phyloP scores from a whole-genome alignment of 1,140 invertebrate genomes.

The Manduca sexta region DNA sequence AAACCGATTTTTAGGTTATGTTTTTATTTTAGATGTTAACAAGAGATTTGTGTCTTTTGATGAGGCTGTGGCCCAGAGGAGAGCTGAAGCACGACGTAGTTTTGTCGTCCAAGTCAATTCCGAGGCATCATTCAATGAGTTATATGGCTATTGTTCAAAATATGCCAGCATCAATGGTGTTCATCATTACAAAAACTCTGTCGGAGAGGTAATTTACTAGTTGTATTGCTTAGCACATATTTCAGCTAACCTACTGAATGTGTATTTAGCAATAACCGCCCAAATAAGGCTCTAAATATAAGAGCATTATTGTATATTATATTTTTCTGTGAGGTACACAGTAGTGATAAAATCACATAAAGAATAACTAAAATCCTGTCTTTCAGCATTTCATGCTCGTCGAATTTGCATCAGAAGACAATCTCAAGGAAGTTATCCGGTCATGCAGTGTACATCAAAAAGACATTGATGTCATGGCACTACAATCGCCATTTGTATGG shows the following conservation, averaged over 20 bases:
- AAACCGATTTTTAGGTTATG: constrained; percentile 51
- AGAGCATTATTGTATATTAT: no score
- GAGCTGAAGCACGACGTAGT: constrained; percentile 75
- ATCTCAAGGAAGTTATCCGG: constrained; percentile 60
- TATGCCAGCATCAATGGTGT: constrained; percentile 76
- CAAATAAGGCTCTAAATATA: no score
- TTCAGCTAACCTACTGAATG: no score
- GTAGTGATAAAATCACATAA: no score
- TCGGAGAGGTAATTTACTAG: constrained; percentile 40
- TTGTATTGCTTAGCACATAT: no score
- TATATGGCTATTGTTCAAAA: constrained; percentile 76
- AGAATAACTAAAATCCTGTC: no score
- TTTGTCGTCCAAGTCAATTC: constrained; percentile 78
- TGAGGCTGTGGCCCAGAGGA: constrained; percentile 57
- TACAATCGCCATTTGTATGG: constrained; percentile 79
- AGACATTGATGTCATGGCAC: constrained; percentile 72
- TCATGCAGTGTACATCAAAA: constrained; percentile 63
- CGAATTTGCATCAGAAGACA: constrained; percentile 74
- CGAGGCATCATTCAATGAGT: constrained; percentile 74
- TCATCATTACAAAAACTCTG: constrained; percentile 76
- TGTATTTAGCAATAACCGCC: no score
- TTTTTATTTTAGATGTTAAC: constrained; percentile 54
- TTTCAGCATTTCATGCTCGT: constrained; percentile 80
- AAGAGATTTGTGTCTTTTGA: constrained; percentile 59
- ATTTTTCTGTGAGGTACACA: no score